Base-by-base conservation (phyloP, 64 coral and sea anemone genomes). In the Actinia equina region DNA sequence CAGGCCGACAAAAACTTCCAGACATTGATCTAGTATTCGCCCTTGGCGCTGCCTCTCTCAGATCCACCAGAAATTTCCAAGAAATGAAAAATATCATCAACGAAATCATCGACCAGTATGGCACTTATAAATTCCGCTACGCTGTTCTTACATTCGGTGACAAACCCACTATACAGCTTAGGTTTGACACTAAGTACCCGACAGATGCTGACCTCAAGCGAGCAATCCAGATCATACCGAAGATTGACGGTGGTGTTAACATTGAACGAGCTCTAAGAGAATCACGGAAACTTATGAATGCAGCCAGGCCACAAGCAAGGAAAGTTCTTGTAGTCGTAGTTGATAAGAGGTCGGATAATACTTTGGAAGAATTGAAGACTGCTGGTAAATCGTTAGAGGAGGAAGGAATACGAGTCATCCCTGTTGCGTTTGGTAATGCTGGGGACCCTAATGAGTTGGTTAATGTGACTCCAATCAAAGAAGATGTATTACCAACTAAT, bases 61-160 rank as follows among this genome's bases (percentile, higher is more conserved):
- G 89, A 59, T 77, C 74, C 45, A 51, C 3, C 43, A 82, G 56
- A 65, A 93, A 98, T 80, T 98, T 93, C 81, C 54, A 88, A 79
- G 67, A 91, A 53, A 98, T 98, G 95, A 98, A 98, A 87, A 71
- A 98, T 8, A 85, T 98, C 8, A 17, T 98, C 42, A 98, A 88
- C 27, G 69, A 88, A 17, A 98, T 98, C 81, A 88, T 98, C 83
- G 88, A 98, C 49, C 59, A 70, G 14, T 98, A 93, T 84, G 95
- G 95, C 79, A 88, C 23, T 5, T 77, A 93, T 6, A 63, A 88
- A 25, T 83, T 93, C 19, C 58, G 71, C 14, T 98, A 98, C 15
- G 56, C 86, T 43, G 74, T 98, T 5, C 44, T 98, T 42, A 93
- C 84, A 12, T 91, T 91, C 52, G 92, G 95, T 41, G 88, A 88